These are phyloP conservation scores for Zeus faber DNA, from an alignment of 2,113 vertebrate genomes.

Conservation along the genomic window DNA sequence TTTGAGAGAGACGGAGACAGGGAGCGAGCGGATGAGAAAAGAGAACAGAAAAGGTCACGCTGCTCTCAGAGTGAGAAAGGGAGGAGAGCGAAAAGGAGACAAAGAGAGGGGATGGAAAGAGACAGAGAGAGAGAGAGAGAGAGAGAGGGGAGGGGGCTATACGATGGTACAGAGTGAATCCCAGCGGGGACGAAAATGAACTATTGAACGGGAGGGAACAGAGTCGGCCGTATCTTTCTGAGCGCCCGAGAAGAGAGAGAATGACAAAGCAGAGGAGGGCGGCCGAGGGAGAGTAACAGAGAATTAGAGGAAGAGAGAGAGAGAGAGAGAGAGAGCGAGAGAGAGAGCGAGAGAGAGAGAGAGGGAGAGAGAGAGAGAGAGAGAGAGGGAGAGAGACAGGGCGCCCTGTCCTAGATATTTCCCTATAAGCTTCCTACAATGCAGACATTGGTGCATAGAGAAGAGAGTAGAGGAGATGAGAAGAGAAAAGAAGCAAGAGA, in stretches of 20 bases:
- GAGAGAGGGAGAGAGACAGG: conserved; percentile 23
- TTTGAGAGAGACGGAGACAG: background rate
- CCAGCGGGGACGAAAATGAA: background rate
- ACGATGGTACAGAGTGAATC: background rate
- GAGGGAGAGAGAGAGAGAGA: background rate
- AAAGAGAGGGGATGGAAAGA: background rate
- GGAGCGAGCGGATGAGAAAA: background rate
- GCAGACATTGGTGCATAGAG: conserved; percentile 38
- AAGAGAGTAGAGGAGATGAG: conserved; percentile 38
- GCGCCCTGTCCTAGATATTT: conserved; percentile 43
- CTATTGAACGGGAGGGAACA: background rate
- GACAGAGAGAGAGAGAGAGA: background rate
- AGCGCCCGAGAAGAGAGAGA: background rate
- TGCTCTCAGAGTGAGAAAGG: conserved; percentile 9
- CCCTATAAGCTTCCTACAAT: conserved; percentile 51
- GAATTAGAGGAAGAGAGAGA: conserved; percentile 11
- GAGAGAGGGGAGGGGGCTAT: background rate
- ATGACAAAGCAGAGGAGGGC: background rate
- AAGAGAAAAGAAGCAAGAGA: conserved; percentile 22
- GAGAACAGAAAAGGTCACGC: too few species aligned
- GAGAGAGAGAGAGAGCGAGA: conserved; percentile 14
- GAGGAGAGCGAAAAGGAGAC: background rate
- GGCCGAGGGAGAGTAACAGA: conserved; percentile 7
- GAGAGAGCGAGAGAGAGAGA: conserved; percentile 13
- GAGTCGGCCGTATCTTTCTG: too few species aligned